Conservation (phyloP, 2,113 vertebrate species). For the Elephantulus edwardii region DNA sequence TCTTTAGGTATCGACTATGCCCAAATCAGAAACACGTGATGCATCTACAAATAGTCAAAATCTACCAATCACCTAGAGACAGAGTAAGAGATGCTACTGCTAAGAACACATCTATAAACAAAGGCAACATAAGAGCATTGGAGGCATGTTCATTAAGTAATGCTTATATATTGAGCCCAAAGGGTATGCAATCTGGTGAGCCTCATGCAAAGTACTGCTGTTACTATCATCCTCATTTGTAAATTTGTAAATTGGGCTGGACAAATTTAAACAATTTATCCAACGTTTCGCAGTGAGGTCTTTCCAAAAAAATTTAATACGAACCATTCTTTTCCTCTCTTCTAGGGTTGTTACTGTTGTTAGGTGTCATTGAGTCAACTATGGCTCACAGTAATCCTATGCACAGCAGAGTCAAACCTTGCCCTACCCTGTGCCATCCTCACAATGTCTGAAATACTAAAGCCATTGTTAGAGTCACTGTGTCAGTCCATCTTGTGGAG, state of each 20-base stretch:
- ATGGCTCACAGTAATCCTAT: too few relatives aligned
- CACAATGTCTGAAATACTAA: too few relatives aligned
- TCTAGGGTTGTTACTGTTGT: too few relatives aligned
- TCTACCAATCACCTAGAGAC: background rate
- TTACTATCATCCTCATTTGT: background rate
- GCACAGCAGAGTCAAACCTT: too few relatives aligned
- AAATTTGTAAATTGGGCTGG: background rate
- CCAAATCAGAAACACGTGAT: background rate
- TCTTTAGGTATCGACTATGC: background rate
- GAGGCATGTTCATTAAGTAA: background rate
- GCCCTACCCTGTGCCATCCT: too few relatives aligned
- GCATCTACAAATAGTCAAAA: background rate
- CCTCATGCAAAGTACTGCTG: background rate
- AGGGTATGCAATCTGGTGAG: background rate
- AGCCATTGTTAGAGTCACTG: too few relatives aligned
- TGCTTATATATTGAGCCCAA: background rate
- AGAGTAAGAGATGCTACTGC: background rate
- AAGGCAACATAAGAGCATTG: accelerated
- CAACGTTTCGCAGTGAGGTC: background rate
- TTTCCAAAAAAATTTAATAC: conserved; percentile 2
- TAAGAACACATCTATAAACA: too few relatives aligned
- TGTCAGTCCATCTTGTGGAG: too few relatives aligned
- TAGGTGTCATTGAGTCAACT: too few relatives aligned
- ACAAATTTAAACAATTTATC: background rate
- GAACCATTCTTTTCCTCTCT: background rate